phyloP scores from a whole-genome alignment of 2,888 invertebrate genomes.

The Incurvaria masculella region DNA sequence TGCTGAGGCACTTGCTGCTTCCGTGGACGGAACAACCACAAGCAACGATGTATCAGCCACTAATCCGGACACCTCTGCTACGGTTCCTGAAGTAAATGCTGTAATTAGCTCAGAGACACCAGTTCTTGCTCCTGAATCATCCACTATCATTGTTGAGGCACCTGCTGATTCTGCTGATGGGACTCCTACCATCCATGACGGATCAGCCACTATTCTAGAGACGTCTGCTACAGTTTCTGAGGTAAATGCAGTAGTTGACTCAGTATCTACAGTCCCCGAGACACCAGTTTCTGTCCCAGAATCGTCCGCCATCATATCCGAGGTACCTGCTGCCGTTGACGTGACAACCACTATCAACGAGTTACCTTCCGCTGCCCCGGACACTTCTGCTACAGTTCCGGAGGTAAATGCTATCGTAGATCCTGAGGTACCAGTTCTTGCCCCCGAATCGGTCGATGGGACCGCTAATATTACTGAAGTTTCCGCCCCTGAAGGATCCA shows the following conservation, averaged over 20 bases:
- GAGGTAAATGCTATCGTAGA: not conserved
- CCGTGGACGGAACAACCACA: not conserved
- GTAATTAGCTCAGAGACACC: not conserved
- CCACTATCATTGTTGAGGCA: not conserved
- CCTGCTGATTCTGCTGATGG: not conserved
- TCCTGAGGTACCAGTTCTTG: not conserved
- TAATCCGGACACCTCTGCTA: not conserved
- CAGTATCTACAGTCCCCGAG: not conserved
- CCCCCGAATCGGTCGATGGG: not conserved
- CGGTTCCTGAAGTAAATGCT: not conserved
- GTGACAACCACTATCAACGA: not conserved
- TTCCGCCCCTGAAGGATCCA: not conserved
- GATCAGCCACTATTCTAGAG: not conserved
- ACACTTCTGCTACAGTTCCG: not conserved
- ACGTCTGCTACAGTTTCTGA: not conserved
- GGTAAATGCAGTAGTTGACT: not conserved
- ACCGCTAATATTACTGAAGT: constrained; percentile 1
- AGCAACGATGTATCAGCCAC: not conserved
- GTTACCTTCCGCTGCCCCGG: not conserved
- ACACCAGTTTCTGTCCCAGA: not conserved
- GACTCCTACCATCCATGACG: not conserved
- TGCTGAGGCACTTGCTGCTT: not conserved
- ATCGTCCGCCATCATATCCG: not conserved
- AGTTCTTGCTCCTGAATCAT: not conserved
- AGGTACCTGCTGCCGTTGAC: not conserved